Evolutionary conservation across 1,140 invertebrate genomes (phyloP), one percentile per base, ranked within the genome.

Genomic region (Drosophila triauraria): DNA sequence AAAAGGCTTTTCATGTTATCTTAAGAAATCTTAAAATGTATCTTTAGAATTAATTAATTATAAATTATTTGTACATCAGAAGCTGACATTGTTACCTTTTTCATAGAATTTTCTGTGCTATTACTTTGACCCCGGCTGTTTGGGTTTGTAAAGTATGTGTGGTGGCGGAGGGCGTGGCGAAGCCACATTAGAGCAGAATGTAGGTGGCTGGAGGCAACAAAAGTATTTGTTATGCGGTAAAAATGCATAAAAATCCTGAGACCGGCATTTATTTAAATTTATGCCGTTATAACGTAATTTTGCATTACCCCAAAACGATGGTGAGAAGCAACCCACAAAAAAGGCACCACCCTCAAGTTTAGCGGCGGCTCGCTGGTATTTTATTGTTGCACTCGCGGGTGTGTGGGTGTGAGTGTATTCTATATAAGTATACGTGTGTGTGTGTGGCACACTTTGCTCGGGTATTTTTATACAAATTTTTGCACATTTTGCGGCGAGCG

Each of bases 261-360:
- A 92, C 91, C 91, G 91, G 86, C 91, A 92, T 92, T 92, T 92
- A 92, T 92, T 92, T 92, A 92, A 92, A 92, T 92, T 92, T 92
- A 92, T 92, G 78, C 91, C 91, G 90, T 91, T 92, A 90, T 90
- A 90, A 91, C 86, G 86, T 91, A 91, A 91, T 91, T 91, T 91
- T 86, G 85, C 86, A 91, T 91, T 90, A 90, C 85, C 85, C 80
- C 63, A 77, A 84, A 90, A 90, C 80, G 82, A 85, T 81, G 86
- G 80, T 78, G 72, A 65, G 27, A 65, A 51, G 47, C 48, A 51
- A 63, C 43, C 62, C 48, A 30, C 10, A 56, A 27, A n/a, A 54
- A 30, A 35, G 43, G 15, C 50, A n/a, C 23, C 35, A 71, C 50
- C 63, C 56, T 53, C 57, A 70, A 60, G 35, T 56, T 86, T 74